Conservation (phyloP, 1,140 invertebrate species). For the Schlechtendalia chinensis region DNA sequence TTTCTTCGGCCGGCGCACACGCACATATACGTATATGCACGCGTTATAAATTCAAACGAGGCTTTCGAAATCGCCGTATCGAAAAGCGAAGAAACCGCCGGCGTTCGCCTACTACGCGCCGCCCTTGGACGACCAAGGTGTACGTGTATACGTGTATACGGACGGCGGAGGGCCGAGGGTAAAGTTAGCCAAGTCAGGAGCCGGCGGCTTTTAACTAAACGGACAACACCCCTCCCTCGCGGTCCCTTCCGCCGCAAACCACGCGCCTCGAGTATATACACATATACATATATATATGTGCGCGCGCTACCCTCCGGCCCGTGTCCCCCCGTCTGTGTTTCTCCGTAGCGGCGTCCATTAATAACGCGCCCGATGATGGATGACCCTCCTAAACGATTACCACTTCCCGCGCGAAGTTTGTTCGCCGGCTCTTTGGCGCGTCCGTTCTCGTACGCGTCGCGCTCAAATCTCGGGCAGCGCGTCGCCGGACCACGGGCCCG, state of each 20-base stretch:
- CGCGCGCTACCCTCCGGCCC: too few species aligned
- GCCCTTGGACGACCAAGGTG: neutral
- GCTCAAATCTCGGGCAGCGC: slow-evolving; percentile 3
- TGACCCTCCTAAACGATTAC: slow-evolving; percentile 49
- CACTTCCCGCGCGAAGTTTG: slow-evolving; percentile 36
- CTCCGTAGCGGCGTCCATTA: too few species aligned
- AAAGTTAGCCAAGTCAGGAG: slow-evolving; percentile 37
- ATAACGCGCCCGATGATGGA: slow-evolving; percentile 38
- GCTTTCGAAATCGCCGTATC: slow-evolving; percentile 40
- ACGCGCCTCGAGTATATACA: neutral
- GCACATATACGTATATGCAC: neutral
- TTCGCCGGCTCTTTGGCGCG: slow-evolving; percentile 9
- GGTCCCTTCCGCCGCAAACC: neutral
- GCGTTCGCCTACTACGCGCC: neutral
- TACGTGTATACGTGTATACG: too few species aligned
- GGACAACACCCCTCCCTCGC: slow-evolving; percentile 23
- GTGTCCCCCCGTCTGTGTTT: too few species aligned
- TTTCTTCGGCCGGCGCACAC: neutral
- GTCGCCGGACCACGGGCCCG: slow-evolving; percentile 11
- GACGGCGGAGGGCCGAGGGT: neutral
- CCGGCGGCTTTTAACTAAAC: slow-evolving; percentile 48
- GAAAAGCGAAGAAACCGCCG: slow-evolving; percentile 41
- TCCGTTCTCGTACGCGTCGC: neutral
- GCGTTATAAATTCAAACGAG: slow-evolving; percentile 36
- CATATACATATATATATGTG: neutral